These are phyloP conservation scores for Poecile atricapillus DNA, from an alignment of 2,113 vertebrate genomes.

Conservation along the genomic window DNA sequence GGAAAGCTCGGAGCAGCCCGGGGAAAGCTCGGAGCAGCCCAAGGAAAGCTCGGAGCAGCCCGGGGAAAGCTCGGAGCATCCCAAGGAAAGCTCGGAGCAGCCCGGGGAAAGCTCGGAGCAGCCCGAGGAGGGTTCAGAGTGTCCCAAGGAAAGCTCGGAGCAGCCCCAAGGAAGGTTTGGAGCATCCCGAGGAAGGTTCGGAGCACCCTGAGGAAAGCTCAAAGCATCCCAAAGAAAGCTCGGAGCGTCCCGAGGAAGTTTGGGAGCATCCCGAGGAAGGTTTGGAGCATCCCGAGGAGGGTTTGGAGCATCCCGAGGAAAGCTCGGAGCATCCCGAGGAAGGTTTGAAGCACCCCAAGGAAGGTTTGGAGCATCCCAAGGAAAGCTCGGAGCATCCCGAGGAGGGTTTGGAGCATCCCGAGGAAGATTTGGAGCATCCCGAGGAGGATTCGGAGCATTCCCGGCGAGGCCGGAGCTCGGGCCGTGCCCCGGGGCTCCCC, in stretches of 20 bases:
- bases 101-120: accelerated
- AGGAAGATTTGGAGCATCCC: background rate
- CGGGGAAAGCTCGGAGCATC: accelerated
- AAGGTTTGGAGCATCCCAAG: accelerated
- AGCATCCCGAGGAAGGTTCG: accelerated
- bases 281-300: background rate
- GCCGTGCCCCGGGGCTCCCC: background rate
- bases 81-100: accelerated
- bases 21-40: accelerated
- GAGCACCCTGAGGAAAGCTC: accelerated
- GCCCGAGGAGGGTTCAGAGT: accelerated
- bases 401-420: accelerated
- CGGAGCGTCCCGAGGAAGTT: background rate
- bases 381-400: accelerated
- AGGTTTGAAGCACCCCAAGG: background rate
- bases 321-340: accelerated
- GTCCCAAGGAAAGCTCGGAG: accelerated
- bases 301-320: accelerated
- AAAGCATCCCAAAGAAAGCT: accelerated
- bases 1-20: background rate
- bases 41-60: accelerated
- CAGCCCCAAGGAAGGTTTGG: background rate
- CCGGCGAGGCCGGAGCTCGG: background rate
- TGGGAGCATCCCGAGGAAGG: background rate
- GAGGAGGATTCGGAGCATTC: too few species aligned